Base-by-base conservation (phyloP, 2,888 invertebrate species). In the Cyrtodaria siliqua region DNA sequence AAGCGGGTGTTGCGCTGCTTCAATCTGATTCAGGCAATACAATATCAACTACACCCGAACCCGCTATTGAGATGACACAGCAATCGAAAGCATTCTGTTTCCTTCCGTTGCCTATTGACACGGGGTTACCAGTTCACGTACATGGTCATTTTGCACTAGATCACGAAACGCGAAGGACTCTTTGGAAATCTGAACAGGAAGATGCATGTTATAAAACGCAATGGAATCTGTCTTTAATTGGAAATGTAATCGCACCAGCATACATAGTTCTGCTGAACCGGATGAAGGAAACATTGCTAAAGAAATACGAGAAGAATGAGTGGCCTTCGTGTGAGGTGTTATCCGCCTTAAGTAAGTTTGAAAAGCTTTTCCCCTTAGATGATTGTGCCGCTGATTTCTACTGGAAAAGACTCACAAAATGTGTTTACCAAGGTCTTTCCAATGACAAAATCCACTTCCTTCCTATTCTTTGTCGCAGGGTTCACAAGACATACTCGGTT, bases 111-210 rank as follows among this genome's bases (percentile, higher is more conserved):
- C 89, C 90, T 14, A 57, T 83, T 6, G 26, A 63, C 20, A 86
- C 88, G 3, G 82, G 83, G 4, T 75, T 90, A 1, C 89, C 89
- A 23, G 74, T 88, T 9, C 87, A 89, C 56, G 73, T 90, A 2
- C 84, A 89, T 75, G 89, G 87, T 2, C 82, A 86, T 49, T 90
- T 90, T 82, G 84, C 83, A 6, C 73, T 90, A 6, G 88, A 87
- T 57, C 86, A 89, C 50, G 87, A 88, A 71, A 74, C 86, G 0
- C 75, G 89, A 69, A 69, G 87, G 56, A 73, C 62, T 52, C 53
- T 87, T 0, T 88, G 85, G 82, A 70, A 55, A 18, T 67, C 77
- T 2, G 75, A 76, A 24, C 44, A 49, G 9, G 69, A 76, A 20
- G 85, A 85, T 42, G 81, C 78, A 6, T 87, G 86, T 33, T 76